A percentile compares a stretch with the other conserved stretches of the same genome.
Conservation (phyloP, 2,797 vertebrate species). For the Chaunax sp. region DNA sequence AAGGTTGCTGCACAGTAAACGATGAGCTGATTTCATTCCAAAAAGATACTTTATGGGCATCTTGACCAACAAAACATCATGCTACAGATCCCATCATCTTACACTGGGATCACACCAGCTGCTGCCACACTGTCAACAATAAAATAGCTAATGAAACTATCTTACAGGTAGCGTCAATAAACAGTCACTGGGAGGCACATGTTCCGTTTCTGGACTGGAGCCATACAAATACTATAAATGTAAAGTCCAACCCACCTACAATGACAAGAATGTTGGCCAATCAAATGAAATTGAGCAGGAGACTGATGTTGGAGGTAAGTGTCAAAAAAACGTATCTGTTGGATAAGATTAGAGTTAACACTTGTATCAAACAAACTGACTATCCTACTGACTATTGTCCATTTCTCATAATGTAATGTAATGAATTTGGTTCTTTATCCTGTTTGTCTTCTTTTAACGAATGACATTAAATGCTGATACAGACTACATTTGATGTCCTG, state of each 20-base stretch:
- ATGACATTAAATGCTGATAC: no score
- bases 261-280: rapidly evolving
- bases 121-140: not conserved
- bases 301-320: slow-evolving; percentile 26
- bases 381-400: not conserved
- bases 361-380: not conserved
- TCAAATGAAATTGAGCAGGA: rapidly evolving
- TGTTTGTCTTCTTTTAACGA: no score
- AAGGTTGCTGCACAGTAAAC: no score
- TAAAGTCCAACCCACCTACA: not conserved
- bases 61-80: no score
- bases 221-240: not conserved
- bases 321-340: no score
- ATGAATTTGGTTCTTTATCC: no score
- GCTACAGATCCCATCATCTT: no score
- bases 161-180: rapidly evolving
- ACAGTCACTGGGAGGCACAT: rapidly evolving
- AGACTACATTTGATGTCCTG: no score
- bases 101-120: no score
- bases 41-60: no score
- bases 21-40: no score
- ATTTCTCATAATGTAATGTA: not conserved
- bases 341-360: not conserved
- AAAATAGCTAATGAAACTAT: not conserved
- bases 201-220: rapidly evolving